Evolutionary conservation across 1,140 invertebrate species (phyloP).

Genomic region (Aphis gossypii): DNA sequence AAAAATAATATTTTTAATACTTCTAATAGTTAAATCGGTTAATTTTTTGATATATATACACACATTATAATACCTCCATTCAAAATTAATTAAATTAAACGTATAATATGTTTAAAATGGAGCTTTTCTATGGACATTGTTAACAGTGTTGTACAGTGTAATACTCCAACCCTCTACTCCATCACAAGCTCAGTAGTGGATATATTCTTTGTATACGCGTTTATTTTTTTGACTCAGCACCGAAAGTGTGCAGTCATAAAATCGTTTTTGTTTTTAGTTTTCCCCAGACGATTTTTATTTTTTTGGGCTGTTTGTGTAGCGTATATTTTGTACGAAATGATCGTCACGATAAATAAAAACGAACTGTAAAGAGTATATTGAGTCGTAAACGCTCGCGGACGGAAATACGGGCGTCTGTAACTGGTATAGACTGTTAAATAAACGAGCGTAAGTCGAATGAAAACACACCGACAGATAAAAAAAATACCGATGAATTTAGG

Average conservation of each 20-base stretch:
- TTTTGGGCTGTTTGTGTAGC: background rate
- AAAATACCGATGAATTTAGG: background rate
- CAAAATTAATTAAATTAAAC: no score
- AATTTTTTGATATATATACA: no score
- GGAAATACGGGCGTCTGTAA: background rate
- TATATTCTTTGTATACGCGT: background rate
- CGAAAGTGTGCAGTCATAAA: background rate
- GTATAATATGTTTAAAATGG: no score
- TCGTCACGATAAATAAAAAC: background rate
- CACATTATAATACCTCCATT: no score
- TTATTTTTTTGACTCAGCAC: background rate
- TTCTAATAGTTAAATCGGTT: no score
- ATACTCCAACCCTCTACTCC: no score
- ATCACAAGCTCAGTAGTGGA: no score
- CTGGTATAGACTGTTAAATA: background rate
- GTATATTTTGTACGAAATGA: background rate
- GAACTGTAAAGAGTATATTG: background rate
- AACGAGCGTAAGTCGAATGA: background rate
- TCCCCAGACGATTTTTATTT: background rate
- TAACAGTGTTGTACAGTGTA: no score
- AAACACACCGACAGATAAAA: background rate
- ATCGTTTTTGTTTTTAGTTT: slow-evolving; percentile 12
- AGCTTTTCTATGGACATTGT: no score
- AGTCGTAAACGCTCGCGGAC: background rate
- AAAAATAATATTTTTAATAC: no score